Evolutionary conservation across 2,113 vertebrate species (phyloP), one percentile per base, ranked within the genome.

Genomic region (Megaceryle torquata): DNA sequence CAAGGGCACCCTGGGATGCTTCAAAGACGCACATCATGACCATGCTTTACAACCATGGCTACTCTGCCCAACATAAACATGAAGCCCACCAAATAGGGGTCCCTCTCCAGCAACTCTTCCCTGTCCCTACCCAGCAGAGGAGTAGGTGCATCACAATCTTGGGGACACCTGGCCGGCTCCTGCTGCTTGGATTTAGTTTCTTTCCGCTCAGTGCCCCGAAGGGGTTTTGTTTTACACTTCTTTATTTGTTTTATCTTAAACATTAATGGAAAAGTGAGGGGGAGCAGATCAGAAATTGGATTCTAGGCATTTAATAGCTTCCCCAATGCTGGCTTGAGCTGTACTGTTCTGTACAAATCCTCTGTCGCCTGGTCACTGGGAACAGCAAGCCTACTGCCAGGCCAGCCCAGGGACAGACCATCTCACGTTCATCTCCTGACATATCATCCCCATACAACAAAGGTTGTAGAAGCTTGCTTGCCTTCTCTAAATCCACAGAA

Each of bases 91-190:
- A 1, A 43, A 33, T 5, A 56, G 35, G 33, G 37, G n/a, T 11
- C 29, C n/a, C 61, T 26, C 63, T 82, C 63, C 35, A n/a, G 24
- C 11, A 31, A n/a, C 25, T 63, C 37, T 37, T 14, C 41, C 59
- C 0, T 0, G 16, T 46, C 70, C 26, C 37, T 3, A 0, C 1
- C 2, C 33, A n/a, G 59, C 26, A 87, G n/a, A 85, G 5, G 17
- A 6, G 12, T 6, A 44, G 39, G 13, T 41, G 28, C n/a, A 78
- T 20, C 39, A 37, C 0, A 0, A 31, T 48, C 46, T 12, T 1
- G 0, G 41, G 15, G 43, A 90, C 15, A 25, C 20, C 25, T 21
- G 53, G 53, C 61, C 4, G 1, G 46, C 19, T 87, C 78, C 37
- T 10, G 4, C 37, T 37, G 56, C 67, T 53, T 75, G 17, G 64